Conservation (phyloP, 37 sponge, comb jelly and placozoan genomes). For the Geodia barretti region DNA sequence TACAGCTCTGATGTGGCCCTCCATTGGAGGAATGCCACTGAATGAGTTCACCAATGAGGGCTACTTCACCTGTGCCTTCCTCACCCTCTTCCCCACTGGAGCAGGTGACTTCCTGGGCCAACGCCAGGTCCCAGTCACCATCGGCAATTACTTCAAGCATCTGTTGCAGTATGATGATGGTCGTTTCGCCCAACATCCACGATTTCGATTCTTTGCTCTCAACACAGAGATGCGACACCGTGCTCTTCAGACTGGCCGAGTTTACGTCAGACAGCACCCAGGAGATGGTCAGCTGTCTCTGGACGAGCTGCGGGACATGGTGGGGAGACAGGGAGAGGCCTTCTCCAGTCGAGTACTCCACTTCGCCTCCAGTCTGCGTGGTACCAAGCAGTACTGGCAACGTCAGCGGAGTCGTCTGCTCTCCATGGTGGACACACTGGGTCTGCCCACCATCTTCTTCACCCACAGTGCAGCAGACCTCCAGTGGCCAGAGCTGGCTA, state of each 20-base stretch:
- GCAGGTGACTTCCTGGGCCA: constrained; percentile 28
- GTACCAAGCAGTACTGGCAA: constrained; percentile 38
- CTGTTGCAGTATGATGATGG: constrained; percentile 47
- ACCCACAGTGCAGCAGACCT: constrained; percentile 69
- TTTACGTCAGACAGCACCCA: constrained; percentile 26
- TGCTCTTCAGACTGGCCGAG: no score
- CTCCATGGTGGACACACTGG: constrained; percentile 54
- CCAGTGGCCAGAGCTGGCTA: constrained; percentile 64
- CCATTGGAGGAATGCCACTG: constrained; percentile 15
- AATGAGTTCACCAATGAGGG: constrained; percentile 56
- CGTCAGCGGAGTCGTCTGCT: constrained; percentile 7
- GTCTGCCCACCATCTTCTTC: constrained; percentile 50
- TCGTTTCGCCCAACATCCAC: constrained; percentile 42
- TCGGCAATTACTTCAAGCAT: constrained; percentile 43
- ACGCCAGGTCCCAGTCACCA: constrained; percentile 7
- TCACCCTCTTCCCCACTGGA: constrained; percentile 45
- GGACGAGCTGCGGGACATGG: constrained; percentile 32
- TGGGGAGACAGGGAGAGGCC: constrained; percentile 16
- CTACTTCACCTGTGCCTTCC: constrained; percentile 45
- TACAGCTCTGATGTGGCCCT: constrained; percentile 30
- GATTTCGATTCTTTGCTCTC: constrained; percentile 49
- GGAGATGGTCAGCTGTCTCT: constrained; percentile 35
- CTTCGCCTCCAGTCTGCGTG: constrained; percentile 6
- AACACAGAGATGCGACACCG: constrained; percentile 58
- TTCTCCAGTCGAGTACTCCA: constrained; percentile 37